phyloP scores from a whole-genome alignment of 2,888 invertebrate species.

The Amaurobius ferox region DNA sequence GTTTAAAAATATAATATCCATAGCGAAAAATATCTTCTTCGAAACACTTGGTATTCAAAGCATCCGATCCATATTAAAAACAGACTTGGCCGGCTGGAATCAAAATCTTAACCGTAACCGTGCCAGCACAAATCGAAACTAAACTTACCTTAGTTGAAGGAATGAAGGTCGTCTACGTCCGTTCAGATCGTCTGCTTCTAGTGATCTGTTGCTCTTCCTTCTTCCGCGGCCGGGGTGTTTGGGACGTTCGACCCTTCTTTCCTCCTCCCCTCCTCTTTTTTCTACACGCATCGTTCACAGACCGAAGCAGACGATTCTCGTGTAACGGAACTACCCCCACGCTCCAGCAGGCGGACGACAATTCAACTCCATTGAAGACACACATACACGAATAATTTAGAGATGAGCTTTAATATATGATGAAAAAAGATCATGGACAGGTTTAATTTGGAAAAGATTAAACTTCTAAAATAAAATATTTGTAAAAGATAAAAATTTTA shows the following conservation, averaged over 20 bases:
- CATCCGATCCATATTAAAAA: not conserved
- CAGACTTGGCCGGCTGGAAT: not conserved
- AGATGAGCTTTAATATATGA: no score
- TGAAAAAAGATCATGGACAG: no score
- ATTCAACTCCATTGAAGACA: not conserved
- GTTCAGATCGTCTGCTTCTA: not conserved
- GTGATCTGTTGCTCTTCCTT: not conserved
- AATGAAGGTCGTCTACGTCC: slow-evolving; percentile 4
- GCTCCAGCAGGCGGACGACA: not conserved
- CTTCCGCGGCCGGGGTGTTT: not conserved
- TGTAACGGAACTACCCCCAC: slow-evolving; percentile 16
- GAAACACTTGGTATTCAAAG: no score
- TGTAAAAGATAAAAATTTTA: no score
- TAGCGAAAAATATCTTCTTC: no score
- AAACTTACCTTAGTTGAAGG: not conserved
- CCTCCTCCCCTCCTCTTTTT: slow-evolving; percentile 20
- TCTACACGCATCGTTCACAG: slow-evolving; percentile 59
- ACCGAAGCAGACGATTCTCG: slow-evolving; percentile 45
- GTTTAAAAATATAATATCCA: no score
- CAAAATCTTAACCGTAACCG: not conserved
- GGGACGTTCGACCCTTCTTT: not conserved
- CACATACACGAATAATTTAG: not conserved
- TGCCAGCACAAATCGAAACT: not conserved
- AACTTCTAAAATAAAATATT: no score
- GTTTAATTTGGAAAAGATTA: no score